Evolutionary conservation across 2,797 vertebrate species (phyloP), one percentile per base, ranked within the genome.

Genomic region (Microctenopoma lineatum): DNA sequence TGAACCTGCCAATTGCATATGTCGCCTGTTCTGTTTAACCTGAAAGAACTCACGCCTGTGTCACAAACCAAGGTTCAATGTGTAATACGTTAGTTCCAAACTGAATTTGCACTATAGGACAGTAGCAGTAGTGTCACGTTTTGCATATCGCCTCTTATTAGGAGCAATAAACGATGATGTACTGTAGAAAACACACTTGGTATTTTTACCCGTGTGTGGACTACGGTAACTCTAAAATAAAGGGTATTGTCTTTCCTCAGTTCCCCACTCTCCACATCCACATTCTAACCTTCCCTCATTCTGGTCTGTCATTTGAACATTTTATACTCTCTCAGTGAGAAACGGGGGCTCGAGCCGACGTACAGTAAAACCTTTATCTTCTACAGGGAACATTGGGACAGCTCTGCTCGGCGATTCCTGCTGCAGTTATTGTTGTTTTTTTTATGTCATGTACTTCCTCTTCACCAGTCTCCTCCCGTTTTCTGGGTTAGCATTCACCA

Each of bases 401-500:
- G 75, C 68, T 73, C 75, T 69, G 81, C 59, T 62, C 65, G 67
- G 80, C 38, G 13, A 70, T 75, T 75, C 80, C 77, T 62, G 75
- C 84, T 79, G 75, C 69, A 48, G 70, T 65, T 68, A 18, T 65
- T 68, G 16, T 80, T 82, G 14, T 50, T 29, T 62, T 51, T 10
- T 45, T 34, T 59, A 45, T 72, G 52, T 82, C 75, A 64, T 79
- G 80, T 65, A 66, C 67, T 72, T 80, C 67, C 74, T 75, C 70
- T 72, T 61, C 59, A 56, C 68, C 80, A 83, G 86, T 85, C 83
- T 84, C 77, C 84, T 59, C 59, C 45, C 55, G 25, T 44, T 71
- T 65, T 83, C 76, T 86, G 79, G 86, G 93, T 92, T 94, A 99
- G 95, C 98, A 99, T 84, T 99, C 98, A 2, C 97, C 98, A 75